A percentile compares a stretch with the other conserved stretches of the same genome.
Conservation (phyloP, 2,888 invertebrate species). For the Selenia dentaria region DNA sequence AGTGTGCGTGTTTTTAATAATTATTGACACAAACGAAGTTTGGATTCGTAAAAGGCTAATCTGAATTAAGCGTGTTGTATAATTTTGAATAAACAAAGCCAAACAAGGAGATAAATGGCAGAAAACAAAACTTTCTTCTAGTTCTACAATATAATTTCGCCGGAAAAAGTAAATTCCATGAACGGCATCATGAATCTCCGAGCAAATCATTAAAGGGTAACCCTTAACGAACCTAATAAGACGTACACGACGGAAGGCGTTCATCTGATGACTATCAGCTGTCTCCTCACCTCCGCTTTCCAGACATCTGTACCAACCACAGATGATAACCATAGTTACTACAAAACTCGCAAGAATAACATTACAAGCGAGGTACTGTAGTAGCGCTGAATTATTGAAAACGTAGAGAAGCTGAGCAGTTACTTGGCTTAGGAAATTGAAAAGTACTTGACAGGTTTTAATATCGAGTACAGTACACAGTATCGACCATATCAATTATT, state of each 20-base stretch:
- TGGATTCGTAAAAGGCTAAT: too few relatives aligned
- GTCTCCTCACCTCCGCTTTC: conserved; percentile 17
- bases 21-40: too few relatives aligned
- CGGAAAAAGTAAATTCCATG: conserved; percentile 17
- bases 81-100: too few relatives aligned
- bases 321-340: neutral
- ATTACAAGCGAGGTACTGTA: neutral
- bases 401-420: conserved; percentile 3
- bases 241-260: conserved; percentile 26
- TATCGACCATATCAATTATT: too few relatives aligned
- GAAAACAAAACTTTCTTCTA: too few relatives aligned
- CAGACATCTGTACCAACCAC: conserved; percentile 9
- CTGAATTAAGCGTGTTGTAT: too few relatives aligned
- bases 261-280: conserved; percentile 28
- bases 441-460: too few relatives aligned
- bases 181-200: conserved; percentile 6
- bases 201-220: conserved; percentile 12
- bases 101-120: too few relatives aligned
- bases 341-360: neutral
- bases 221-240: conserved; percentile 19
- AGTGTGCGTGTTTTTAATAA: too few relatives aligned
- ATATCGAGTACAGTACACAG: too few relatives aligned
- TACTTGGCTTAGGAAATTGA: neutral
- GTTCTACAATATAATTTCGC: neutral
- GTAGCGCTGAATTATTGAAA: conserved; percentile 1